A percentile compares a stretch with the other conserved stretches of the same genome.
Evolutionary conservation across 1,140 invertebrate genomes (phyloP).

Genomic region (Drosophila takahashii): DNA sequence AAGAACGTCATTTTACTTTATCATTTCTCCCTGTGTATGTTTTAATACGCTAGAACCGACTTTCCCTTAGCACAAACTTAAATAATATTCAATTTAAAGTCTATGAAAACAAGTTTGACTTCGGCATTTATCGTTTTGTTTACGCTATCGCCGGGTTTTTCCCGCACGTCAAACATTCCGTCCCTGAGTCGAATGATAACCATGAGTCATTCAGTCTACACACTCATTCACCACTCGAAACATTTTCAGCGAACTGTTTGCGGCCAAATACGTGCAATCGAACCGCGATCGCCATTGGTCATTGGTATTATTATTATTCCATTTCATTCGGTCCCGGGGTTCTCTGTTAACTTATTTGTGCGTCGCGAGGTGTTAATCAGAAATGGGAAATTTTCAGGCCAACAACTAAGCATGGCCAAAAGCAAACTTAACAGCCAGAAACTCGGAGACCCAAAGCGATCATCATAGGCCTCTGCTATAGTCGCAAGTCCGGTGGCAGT

Average conservation of each 20-base stretch:
- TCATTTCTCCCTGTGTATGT: too few species aligned
- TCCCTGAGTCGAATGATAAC: slow-evolving; percentile 23
- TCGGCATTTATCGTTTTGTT: slow-evolving; percentile 24
- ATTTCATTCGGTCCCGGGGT: background rate
- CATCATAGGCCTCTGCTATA: slow-evolving; percentile 23
- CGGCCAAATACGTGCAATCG: slow-evolving; percentile 37
- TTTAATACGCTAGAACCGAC: background rate
- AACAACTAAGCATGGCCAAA: slow-evolving; percentile 49
- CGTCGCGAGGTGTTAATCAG: slow-evolving; percentile 46
- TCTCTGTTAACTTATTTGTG: slow-evolving; percentile 24
- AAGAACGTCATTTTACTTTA: too few species aligned
- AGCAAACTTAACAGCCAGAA: slow-evolving; percentile 5
- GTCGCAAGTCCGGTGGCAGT: slow-evolving; percentile 1
- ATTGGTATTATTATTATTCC: slow-evolving; percentile 10
- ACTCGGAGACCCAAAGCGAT: background rate
- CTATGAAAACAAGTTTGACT: slow-evolving; percentile 31
- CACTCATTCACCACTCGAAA: slow-evolving; percentile 39
- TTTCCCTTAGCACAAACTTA: background rate
- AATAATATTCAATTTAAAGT: slow-evolving; percentile 2
- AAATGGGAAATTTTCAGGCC: slow-evolving; percentile 49
- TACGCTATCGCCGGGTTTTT: slow-evolving; percentile 32
- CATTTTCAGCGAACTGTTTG: slow-evolving; percentile 47
- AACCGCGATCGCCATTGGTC: slow-evolving; percentile 30
- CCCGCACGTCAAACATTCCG: slow-evolving; percentile 37
- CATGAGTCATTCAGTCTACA: slow-evolving; percentile 22